Conservation (phyloP, 1,140 invertebrate genomes). For the Aphaenogaster floridana region DNA sequence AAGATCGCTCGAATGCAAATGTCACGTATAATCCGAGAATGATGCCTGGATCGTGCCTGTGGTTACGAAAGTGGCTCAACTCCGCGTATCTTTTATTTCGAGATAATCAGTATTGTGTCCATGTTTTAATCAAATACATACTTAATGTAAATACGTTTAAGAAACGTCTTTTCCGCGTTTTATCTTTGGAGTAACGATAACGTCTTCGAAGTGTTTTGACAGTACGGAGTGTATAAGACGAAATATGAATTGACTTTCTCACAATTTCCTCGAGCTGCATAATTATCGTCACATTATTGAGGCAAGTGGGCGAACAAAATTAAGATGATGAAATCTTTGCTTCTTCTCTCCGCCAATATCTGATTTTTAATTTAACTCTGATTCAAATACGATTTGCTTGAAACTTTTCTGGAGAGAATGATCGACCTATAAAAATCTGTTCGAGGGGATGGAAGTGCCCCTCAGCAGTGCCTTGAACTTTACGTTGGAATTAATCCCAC, state of each 20-base stretch:
- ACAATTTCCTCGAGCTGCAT: background rate
- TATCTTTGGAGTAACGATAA: background rate
- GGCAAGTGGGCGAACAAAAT: background rate
- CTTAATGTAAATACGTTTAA: background rate
- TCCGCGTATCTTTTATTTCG: slow-evolving; percentile 9
- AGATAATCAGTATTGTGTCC: slow-evolving; percentile 7
- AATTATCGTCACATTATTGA: background rate
- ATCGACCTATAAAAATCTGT: background rate
- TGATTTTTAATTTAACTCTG: background rate
- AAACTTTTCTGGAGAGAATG: background rate
- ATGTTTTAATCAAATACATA: background rate
- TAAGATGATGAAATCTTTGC: background rate
- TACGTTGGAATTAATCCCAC: slow-evolving; percentile 1
- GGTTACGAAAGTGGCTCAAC: background rate
- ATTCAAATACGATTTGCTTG: background rate
- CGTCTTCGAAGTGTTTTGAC: background rate
- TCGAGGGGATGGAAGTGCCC: background rate
- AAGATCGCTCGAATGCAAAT: slow-evolving; percentile 28
- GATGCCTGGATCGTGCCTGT: background rate
- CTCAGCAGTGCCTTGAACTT: slow-evolving; percentile 19
- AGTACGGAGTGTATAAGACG: background rate
- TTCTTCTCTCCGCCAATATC: background rate
- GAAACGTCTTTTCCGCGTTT: background rate
- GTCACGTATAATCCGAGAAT: slow-evolving; percentile 1
- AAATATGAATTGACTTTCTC: background rate